Conservation (phyloP, 2,888 invertebrate genomes). For the Netelia virgata region DNA sequence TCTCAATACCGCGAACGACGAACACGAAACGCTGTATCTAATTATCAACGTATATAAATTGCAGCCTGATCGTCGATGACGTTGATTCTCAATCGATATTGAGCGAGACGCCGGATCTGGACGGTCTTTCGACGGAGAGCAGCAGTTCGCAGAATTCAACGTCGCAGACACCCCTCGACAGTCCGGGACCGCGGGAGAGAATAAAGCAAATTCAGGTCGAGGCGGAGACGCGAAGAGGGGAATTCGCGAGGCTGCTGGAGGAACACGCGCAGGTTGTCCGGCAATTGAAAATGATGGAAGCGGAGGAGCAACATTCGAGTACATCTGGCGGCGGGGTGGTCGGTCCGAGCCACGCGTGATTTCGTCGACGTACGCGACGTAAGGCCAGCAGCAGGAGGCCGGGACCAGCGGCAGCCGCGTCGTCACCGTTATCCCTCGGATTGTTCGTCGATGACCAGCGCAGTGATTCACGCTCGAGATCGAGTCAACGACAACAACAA, state of each 20-base stretch:
- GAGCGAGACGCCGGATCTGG: constrained; percentile 74
- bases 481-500: constrained; percentile 38
- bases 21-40: not conserved
- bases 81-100: constrained; percentile 79
- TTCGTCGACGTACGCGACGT: constrained; percentile 39
- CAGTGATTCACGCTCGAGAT: constrained; percentile 27
- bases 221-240: constrained; percentile 83
- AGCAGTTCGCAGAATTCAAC: constrained; percentile 76
- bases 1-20: not conserved
- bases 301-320: constrained; percentile 77
- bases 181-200: constrained; percentile 78
- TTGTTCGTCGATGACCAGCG: not conserved
- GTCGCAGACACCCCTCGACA: constrained; percentile 78
- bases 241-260: constrained; percentile 84
- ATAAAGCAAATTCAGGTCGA: constrained; percentile 83
- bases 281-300: constrained; percentile 84
- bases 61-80: constrained; percentile 80
- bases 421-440: constrained; percentile 13
- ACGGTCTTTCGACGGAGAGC: constrained; percentile 76
- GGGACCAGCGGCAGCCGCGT: constrained; percentile 43
- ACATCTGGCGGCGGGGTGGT: constrained; percentile 73
- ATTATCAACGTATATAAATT: constrained; percentile 9
- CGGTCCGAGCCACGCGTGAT: constrained; percentile 80
- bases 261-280: constrained; percentile 84
- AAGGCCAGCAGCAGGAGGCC: constrained; percentile 27